phyloP scores from a whole-genome alignment of 2,797 vertebrate genomes.

The Lepus townsendii region DNA sequence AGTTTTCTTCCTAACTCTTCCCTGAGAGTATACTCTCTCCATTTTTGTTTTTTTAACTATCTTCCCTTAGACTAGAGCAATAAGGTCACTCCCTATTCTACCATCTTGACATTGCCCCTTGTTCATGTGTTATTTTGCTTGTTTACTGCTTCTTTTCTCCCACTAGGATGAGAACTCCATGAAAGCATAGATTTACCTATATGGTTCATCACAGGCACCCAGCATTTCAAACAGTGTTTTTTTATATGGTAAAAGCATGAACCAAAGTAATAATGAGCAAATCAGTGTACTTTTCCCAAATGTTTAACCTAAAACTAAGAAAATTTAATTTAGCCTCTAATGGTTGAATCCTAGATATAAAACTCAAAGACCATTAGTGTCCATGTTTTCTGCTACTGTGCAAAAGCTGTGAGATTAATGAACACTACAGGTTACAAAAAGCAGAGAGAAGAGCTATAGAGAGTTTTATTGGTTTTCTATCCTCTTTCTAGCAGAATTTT shows the following conservation, averaged over 20 bases:
- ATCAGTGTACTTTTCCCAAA: neutral
- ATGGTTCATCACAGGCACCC: neutral
- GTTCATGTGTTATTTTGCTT: neutral
- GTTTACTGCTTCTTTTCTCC: neutral
- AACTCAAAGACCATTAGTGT: neutral
- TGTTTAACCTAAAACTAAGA: conserved; percentile 2
- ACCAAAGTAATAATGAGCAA: neutral
- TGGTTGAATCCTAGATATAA: neutral
- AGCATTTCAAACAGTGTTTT: neutral
- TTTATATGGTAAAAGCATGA: neutral
- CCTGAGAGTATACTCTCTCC: too few relatives aligned
- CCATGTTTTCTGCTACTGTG: neutral
- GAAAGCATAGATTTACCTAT: neutral
- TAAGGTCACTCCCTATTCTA: too few relatives aligned
- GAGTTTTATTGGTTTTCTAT: neutral
- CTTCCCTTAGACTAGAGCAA: too few relatives aligned
- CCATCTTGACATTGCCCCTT: neutral
- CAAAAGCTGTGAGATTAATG: neutral
- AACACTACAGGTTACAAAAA: neutral
- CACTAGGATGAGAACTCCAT: neutral
- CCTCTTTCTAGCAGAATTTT: neutral
- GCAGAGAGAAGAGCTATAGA: neutral
- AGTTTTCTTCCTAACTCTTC: too few relatives aligned
- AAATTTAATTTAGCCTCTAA: neutral
- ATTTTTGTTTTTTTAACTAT: too few relatives aligned